phyloP scores from a whole-genome alignment of 2,888 invertebrate species.

The Clivina fossor region DNA sequence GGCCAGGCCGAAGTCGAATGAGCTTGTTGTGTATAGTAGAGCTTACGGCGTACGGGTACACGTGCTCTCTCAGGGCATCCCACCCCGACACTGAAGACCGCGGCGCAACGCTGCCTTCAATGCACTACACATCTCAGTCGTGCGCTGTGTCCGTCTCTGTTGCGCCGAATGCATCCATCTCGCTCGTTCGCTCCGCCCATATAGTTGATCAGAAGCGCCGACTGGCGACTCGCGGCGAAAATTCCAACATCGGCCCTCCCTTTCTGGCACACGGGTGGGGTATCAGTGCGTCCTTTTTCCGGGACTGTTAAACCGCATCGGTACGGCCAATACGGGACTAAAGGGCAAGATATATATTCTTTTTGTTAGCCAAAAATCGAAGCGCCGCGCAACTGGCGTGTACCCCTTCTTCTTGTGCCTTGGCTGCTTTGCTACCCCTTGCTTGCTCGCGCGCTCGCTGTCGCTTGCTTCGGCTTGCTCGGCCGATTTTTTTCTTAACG shows the following conservation, averaged over 20 bases:
- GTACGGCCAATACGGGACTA: constrained; percentile 46
- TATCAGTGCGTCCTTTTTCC: constrained; percentile 40
- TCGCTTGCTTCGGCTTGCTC: too few species aligned
- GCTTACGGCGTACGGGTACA: constrained; percentile 40
- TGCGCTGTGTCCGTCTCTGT: constrained; percentile 46
- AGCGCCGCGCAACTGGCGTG: constrained; percentile 39
- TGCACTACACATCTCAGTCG: constrained; percentile 64
- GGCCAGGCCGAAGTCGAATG: too few species aligned
- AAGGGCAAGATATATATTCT: constrained; percentile 48
- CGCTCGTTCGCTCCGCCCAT: constrained; percentile 62
- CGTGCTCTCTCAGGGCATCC: constrained; percentile 61
- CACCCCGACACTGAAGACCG: constrained; percentile 60
- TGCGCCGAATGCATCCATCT: constrained; percentile 51
- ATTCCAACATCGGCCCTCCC: constrained; percentile 51
- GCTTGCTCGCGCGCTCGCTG: too few species aligned
- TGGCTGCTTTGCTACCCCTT: constrained; percentile 6
- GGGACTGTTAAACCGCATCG: constrained; percentile 40
- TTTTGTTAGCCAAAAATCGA: constrained; percentile 54
- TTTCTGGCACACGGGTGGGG: constrained; percentile 49
- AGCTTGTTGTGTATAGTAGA: too few species aligned
- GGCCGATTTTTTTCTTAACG: constrained; percentile 30
- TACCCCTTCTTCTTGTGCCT: constrained; percentile 27
- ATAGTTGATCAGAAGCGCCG: constrained; percentile 55
- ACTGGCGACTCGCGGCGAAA: constrained; percentile 45
- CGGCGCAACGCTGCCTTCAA: constrained; percentile 42